These are phyloP conservation scores for Epiblema foenella DNA, from an alignment of 2,888 invertebrate species.

Conservation along the genomic window DNA sequence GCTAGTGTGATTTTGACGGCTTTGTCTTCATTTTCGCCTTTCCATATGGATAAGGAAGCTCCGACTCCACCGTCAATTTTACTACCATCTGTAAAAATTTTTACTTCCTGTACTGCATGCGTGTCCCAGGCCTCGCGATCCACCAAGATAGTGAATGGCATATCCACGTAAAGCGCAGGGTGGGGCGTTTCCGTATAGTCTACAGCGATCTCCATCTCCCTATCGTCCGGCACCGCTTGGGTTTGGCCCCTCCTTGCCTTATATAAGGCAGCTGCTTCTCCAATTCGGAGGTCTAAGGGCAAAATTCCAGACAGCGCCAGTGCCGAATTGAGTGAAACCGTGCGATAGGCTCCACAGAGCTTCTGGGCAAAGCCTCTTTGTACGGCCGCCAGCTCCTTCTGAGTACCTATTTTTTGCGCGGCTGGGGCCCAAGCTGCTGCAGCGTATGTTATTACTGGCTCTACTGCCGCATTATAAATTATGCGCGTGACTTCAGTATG, in stretches of 20 bases:
- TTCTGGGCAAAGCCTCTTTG: not conserved
- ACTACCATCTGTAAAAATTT: not conserved
- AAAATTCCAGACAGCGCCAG: not conserved
- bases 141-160: too few species aligned
- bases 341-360: not conserved
- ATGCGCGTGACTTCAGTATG: too few species aligned
- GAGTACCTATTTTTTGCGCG: too few species aligned
- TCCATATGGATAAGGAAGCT: not conserved
- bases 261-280: not conserved
- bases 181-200: not conserved
- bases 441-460: too few species aligned
- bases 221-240: not conserved
- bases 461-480: too few species aligned
- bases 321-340: not conserved
- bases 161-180: too few species aligned
- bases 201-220: not conserved
- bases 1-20: too few species aligned
- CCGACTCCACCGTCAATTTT: not conserved
- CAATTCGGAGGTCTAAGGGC: not conserved
- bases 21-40: too few species aligned
- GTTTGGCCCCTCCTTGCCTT: not conserved
- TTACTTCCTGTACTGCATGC: too few species aligned
- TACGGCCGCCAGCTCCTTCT: not conserved
- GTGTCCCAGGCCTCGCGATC: too few species aligned
- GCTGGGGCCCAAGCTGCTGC: too few species aligned